Evolutionary conservation across 92 coral and sea anemone genomes (phyloP).

Genomic region (Epizoanthus ramosus): DNA sequence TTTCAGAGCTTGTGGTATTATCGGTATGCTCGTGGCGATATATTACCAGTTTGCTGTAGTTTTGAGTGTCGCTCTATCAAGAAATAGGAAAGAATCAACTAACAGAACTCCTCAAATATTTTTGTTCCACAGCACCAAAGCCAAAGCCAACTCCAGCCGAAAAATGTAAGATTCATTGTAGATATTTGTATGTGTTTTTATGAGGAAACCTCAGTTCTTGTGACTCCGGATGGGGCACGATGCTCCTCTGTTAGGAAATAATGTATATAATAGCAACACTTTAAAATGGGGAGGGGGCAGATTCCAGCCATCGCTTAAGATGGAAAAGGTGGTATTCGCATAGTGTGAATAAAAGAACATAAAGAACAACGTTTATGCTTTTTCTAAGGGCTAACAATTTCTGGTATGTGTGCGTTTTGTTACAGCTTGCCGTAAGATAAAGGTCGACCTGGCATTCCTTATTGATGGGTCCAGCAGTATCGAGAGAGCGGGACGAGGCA

Average conservation of each 20-base stretch:
- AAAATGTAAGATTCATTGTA: constrained; percentile 3
- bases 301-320: no score
- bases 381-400: no score
- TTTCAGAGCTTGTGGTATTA: no score
- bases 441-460: constrained; percentile 8
- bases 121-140: constrained; percentile 2
- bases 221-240: not conserved
- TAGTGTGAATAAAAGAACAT: no score
- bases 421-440: constrained; percentile 24
- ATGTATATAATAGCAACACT: no score
- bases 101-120: not conserved
- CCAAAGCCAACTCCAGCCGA: constrained; percentile 19
- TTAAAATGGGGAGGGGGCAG: no score
- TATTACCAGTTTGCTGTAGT: not conserved
- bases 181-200: not conserved
- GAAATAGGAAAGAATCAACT: not conserved
- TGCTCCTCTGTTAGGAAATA: no score
- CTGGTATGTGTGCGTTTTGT: not conserved
- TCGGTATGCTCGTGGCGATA: no score
- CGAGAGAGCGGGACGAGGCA: constrained; percentile 14
- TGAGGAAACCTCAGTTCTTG: not conserved
- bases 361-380: no score
- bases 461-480: constrained; percentile 27
- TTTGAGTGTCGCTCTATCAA: not conserved
- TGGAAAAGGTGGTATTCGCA: no score